phyloP scores from a whole-genome alignment of 2,888 invertebrate genomes.

The Acronicta alni region DNA sequence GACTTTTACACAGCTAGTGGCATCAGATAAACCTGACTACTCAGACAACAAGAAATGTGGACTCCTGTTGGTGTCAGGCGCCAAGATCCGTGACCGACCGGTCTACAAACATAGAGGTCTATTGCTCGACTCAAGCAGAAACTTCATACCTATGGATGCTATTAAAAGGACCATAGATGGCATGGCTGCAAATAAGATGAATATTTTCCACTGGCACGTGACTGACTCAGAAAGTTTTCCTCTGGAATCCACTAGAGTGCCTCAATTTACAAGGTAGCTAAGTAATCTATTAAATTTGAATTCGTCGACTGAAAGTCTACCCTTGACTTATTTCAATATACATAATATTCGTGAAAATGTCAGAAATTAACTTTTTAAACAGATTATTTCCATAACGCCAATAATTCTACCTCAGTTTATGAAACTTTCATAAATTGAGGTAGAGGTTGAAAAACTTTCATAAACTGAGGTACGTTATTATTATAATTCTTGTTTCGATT shows the following conservation, averaged over 20 bases:
- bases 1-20: constrained; percentile 92
- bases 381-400: no score
- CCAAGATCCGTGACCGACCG: constrained; percentile 93
- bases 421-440: no score
- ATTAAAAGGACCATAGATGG: constrained; percentile 94
- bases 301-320: no score
- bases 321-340: no score
- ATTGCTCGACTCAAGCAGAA: constrained; percentile 96
- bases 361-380: no score
- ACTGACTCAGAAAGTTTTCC: constrained; percentile 98
- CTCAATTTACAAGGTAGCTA: constrained; percentile 92
- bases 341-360: no score
- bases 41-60: constrained; percentile 76
- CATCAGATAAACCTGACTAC: constrained; percentile 70
- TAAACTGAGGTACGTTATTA: no score
- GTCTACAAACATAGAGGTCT: constrained; percentile 95
- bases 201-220: constrained; percentile 97
- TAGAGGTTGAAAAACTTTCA: no score
- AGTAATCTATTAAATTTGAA: neutral
- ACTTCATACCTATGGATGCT: constrained; percentile 93
- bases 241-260: constrained; percentile 92
- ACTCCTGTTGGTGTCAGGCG: constrained; percentile 90
- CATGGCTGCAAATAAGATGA: constrained; percentile 96
- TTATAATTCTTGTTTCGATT: no score
- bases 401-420: no score